Conservation (phyloP, 2,888 invertebrate species). For the Amaurobius ferox region DNA sequence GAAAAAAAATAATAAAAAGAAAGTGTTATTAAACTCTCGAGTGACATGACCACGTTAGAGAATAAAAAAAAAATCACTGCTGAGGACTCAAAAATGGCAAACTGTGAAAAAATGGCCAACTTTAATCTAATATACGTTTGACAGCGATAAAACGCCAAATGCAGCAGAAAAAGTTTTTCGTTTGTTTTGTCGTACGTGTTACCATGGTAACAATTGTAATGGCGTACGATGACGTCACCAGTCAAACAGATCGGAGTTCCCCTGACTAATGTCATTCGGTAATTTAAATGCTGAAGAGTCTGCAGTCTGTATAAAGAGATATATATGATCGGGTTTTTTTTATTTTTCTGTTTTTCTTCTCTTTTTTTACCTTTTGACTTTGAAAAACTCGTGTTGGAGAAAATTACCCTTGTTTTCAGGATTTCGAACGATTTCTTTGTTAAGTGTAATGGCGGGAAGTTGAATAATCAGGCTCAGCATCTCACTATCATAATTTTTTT, state of each 20-base stretch:
- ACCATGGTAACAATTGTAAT: constrained; percentile 52
- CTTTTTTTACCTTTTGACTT: constrained; percentile 1
- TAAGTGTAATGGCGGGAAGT: background rate
- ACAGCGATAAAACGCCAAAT: constrained; percentile 14
- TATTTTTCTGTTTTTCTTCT: background rate
- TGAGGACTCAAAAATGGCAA: background rate
- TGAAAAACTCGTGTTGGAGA: constrained; percentile 3
- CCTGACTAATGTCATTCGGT: constrained; percentile 60
- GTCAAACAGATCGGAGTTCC: constrained; percentile 46
- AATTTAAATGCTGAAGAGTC: constrained; percentile 43
- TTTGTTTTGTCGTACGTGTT: constrained; percentile 59
- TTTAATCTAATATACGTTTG: constrained; percentile 40
- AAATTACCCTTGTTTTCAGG: constrained; percentile 7
- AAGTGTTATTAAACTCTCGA: background rate
- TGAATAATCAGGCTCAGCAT: background rate
- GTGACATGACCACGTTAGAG: background rate
- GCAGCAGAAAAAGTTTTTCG: constrained; percentile 36
- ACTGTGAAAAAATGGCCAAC: constrained; percentile 22
- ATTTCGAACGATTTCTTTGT: background rate
- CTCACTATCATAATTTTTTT: background rate
- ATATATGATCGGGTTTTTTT: too few relatives aligned
- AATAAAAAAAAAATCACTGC: background rate
- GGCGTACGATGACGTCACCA: constrained; percentile 66
- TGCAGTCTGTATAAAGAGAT: constrained; percentile 14
- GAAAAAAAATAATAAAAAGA: background rate